Percentiles rank a stretch among this genome's conserved stretches.
phyloP scores from a whole-genome alignment of 2,888 invertebrate species.

The Rhamnusium bicolor region DNA sequence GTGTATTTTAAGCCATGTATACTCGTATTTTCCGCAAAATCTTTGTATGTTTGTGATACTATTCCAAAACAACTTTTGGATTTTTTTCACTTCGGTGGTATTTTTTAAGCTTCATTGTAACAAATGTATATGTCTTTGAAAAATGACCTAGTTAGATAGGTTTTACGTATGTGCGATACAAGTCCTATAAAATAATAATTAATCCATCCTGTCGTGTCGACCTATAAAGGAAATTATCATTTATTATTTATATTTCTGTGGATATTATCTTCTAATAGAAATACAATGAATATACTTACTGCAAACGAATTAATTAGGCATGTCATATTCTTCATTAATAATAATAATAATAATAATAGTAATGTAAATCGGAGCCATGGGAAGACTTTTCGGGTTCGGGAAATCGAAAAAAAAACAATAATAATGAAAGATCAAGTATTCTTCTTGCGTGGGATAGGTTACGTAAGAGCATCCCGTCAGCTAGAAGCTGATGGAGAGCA shows the following conservation, averaged over 20 bases:
- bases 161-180: not conserved
- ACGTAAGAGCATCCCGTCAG: too few relatives aligned
- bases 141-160: not conserved
- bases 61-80: slow-evolving; percentile 41
- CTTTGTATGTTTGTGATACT: slow-evolving; percentile 58
- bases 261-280: not conserved
- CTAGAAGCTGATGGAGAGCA: too few relatives aligned
- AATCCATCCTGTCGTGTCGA: slow-evolving; percentile 28
- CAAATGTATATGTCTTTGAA: not conserved
- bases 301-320: too few relatives aligned
- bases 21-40: slow-evolving; percentile 65
- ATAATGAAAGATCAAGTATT: too few relatives aligned
- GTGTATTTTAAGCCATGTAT: slow-evolving; percentile 66
- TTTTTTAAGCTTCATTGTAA: slow-evolving; percentile 42
- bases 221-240: slow-evolving; percentile 34
- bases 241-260: slow-evolving; percentile 34
- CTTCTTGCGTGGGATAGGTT: too few relatives aligned
- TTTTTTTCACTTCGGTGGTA: slow-evolving; percentile 33
- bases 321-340: too few relatives aligned
- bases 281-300: too few relatives aligned
- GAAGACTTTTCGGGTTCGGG: too few relatives aligned
- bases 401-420: too few relatives aligned
- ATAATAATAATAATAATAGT: too few relatives aligned
- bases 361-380: too few relatives aligned
- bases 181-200: slow-evolving; percentile 16